Evolutionary conservation across 2,797 vertebrate species (phyloP), one percentile per base, ranked within the genome.

Genomic region (Poeciliopsis turneri): DNA sequence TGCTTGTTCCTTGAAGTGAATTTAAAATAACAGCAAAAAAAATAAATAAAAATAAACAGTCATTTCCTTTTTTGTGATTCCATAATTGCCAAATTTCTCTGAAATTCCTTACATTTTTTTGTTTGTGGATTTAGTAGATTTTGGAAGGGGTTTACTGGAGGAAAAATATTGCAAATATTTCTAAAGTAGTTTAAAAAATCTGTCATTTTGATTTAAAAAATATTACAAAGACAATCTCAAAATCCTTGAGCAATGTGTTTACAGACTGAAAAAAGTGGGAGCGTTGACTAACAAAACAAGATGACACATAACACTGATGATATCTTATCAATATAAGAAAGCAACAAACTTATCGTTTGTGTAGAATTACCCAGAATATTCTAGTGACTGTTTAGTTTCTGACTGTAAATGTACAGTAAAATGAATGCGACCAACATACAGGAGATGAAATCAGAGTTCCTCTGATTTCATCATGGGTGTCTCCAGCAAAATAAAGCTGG

Each of bases 401-500:
- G 20, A 15, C 28, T 74, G 76, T 77, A 49, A 30, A 20, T 18
- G 73, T 74, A 18, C 41, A 77, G 41, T 23, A 41, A 10, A 74
- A 16, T 45, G 59, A 33, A 78, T 30, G 9, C 57, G 25, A 83
- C 4, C 23, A 70, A 10, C 46, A 72, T 45, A 59, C 36, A 66
- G 55, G 16, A 76, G 71, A 5, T 59, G 77, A 39, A 81, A 82
- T 61, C 78, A 69, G 28, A 57, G 64, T 53, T 66, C 61, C 49
- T 51, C 49, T 51, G 49, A 51, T 51, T 41, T 43, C 25, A 43
- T 30, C 49, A 43, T 28, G 70, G 71, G 79, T 72, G 78, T 80
- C 82, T 53, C 49, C 6, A 12, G 18, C 20, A 81, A 46, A 81
- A 86, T 64, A 71, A 78, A 88, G 61, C 79, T 66, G 33, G 61